Evolutionary conservation across 2,888 invertebrate species (phyloP), one percentile per base, ranked within the genome.

Genomic region (Onchidella celtica): DNA sequence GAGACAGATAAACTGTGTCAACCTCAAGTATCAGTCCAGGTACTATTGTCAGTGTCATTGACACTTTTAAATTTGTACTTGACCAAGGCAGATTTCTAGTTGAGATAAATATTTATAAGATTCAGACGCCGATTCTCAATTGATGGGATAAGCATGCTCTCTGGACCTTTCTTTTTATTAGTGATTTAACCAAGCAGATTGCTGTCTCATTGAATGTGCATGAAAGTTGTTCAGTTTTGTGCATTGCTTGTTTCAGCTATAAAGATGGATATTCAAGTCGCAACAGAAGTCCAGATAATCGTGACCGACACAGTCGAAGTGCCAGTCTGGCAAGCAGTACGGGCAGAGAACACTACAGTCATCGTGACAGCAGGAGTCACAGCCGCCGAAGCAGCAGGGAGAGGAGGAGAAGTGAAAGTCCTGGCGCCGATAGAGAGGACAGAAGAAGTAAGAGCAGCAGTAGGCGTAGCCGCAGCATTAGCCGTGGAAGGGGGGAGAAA

Each of bases 291-390:
- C 78, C 78, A 32, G 78, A 59, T 0, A 57, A 34, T n/a, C 40
- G 47, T 32, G 75, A 61, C 29, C 38, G 81, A 21, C 68, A 61
- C 27, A 81, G 81, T 32, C 68, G 75, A 32, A 81, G 81, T 59
- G 59, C 27, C 21, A 80, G 80, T 17, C 66, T n/a, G 14, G 29
- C 66, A 40, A 68, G 75, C 47, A 74, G 73, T 29, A 40, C 17
- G 21, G 63, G 59, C 27, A 77, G 59, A 11, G 47, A 38, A 36
- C 32, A 27, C 77, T 14, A 63, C 40, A 27, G 27, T 29, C 61
- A n/a, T 6, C 11, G n/a, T 27, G 11, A 27, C 61, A 40, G 47
- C 55, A 38, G n/a, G 0, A 75, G 75, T 65, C 27, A 47, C 11
- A 65, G 32, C 38, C 2, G 3, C 38, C 38, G 40, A 1, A 6